A percentile compares a stretch with the other conserved stretches of the same genome.
phyloP scores from a whole-genome alignment of 2,888 invertebrate genomes.

The Candidula unifasciata region DNA sequence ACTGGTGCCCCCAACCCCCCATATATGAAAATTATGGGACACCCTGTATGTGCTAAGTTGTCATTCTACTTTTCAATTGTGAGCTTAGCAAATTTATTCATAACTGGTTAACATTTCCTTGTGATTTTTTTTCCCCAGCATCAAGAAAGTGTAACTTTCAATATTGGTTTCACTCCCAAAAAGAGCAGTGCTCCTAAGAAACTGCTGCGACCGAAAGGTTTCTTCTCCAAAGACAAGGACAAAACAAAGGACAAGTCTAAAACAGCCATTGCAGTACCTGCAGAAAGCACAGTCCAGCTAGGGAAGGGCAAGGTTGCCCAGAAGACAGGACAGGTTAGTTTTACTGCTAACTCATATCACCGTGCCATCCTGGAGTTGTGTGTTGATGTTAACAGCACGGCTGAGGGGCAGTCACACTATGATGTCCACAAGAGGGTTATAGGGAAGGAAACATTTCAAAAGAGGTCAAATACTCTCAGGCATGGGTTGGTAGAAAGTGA shows the following conservation, averaged over 20 bases:
- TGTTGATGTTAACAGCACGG: not conserved
- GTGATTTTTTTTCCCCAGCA: conserved; percentile 55
- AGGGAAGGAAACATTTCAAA: not conserved
- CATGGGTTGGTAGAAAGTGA: not conserved
- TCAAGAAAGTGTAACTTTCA: conserved; percentile 66
- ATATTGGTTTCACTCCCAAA: conserved; percentile 68
- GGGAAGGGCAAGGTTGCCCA: not conserved
- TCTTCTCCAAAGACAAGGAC: conserved; percentile 57
- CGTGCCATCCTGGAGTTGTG: not conserved
- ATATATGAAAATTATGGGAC: no score
- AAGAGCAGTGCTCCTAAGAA: conserved; percentile 44
- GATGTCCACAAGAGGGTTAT: no score
- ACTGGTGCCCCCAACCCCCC: no score
- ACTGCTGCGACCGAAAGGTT: conserved; percentile 62
- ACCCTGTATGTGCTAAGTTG: no score
- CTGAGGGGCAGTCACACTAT: not conserved
- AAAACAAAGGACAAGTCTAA: not conserved
- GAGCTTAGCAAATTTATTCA: no score
- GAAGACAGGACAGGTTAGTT: conserved; percentile 21
- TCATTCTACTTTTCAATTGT: no score
- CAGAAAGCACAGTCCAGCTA: not conserved
- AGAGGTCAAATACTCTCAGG: not conserved
- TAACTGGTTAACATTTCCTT: not conserved
- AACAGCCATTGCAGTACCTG: not conserved
- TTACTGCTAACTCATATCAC: not conserved